phyloP scores from a whole-genome alignment of 2,888 invertebrate species.

The Rosalia funebris region DNA sequence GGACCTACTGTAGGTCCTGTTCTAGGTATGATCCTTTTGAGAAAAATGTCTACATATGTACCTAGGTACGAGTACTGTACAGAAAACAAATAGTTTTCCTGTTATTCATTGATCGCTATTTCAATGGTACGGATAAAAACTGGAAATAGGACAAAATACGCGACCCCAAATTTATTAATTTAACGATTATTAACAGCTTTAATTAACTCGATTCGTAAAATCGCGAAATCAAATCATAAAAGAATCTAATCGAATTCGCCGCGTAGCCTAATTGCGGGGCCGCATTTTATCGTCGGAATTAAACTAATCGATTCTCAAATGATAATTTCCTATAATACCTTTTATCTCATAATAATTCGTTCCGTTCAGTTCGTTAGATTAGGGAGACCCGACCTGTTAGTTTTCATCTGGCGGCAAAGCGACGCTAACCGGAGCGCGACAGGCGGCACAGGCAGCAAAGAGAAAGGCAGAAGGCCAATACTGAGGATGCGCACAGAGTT shows the following conservation, averaged over 20 bases:
- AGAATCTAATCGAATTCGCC: slow-evolving; percentile 15
- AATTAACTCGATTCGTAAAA: slow-evolving; percentile 21
- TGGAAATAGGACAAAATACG: not conserved
- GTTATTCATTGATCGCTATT: too few relatives aligned
- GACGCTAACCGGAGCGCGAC: not conserved
- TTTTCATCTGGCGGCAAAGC: slow-evolving; percentile 8
- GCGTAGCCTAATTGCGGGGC: slow-evolving; percentile 19
- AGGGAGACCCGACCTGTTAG: slow-evolving; percentile 23
- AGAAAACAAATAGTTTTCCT: too few relatives aligned
- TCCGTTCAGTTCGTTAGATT: slow-evolving; percentile 26
- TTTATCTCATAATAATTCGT: slow-evolving; percentile 28
- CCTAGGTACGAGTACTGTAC: too few relatives aligned
- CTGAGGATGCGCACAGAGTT: slow-evolving; percentile 48
- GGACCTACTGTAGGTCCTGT: too few relatives aligned
- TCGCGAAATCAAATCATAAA: slow-evolving; percentile 20
- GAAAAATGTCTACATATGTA: too few relatives aligned
- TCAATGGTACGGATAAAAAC: too few relatives aligned
- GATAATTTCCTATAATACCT: slow-evolving; percentile 28
- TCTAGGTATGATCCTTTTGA: too few relatives aligned
- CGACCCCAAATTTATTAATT: slow-evolving; percentile 5
- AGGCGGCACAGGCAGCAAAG: slow-evolving; percentile 13
- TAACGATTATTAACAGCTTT: slow-evolving; percentile 13
- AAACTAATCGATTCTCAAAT: slow-evolving; percentile 24
- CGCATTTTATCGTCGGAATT: slow-evolving; percentile 18
- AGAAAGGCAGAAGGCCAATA: slow-evolving; percentile 22